Percentiles rank a stretch among this genome's conserved stretches.
These are phyloP conservation scores for Pachyuromys duprasi DNA, from an alignment of 2,797 vertebrate genomes.

Conservation along the genomic window DNA sequence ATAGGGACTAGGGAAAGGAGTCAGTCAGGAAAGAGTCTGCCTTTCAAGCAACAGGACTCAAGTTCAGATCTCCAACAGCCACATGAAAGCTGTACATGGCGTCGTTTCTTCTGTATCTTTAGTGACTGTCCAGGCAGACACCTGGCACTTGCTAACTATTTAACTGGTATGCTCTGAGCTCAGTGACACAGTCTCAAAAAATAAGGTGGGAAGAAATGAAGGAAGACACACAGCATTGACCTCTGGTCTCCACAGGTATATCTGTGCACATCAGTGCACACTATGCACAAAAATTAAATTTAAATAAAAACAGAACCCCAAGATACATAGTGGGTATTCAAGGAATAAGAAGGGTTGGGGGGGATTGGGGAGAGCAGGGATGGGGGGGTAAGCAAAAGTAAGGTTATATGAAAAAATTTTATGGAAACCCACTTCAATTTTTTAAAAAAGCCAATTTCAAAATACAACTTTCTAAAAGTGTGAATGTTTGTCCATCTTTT, in stretches of 20 bases:
- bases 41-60: neutral
- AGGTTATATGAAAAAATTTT: neutral
- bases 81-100: neutral
- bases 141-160: neutral
- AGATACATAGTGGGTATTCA: neutral
- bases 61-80: neutral
- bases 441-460: neutral
- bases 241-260: neutral
- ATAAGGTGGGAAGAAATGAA: neutral
- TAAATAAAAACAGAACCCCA: neutral
- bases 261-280: neutral
- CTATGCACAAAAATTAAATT: neutral
- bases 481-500: neutral
- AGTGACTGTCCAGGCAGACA: neutral
- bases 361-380: neutral
- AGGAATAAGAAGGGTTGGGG: neutral
- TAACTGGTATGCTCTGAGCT: neutral
- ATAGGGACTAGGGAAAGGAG: neutral
- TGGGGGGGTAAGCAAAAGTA: neutral
- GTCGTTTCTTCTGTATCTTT: neutral
- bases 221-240: neutral
- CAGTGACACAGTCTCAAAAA: neutral
- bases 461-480: neutral
- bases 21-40: neutral
- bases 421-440: neutral